phyloP scores from a whole-genome alignment of 2,797 vertebrate species.

The Darevskia nairensis region DNA sequence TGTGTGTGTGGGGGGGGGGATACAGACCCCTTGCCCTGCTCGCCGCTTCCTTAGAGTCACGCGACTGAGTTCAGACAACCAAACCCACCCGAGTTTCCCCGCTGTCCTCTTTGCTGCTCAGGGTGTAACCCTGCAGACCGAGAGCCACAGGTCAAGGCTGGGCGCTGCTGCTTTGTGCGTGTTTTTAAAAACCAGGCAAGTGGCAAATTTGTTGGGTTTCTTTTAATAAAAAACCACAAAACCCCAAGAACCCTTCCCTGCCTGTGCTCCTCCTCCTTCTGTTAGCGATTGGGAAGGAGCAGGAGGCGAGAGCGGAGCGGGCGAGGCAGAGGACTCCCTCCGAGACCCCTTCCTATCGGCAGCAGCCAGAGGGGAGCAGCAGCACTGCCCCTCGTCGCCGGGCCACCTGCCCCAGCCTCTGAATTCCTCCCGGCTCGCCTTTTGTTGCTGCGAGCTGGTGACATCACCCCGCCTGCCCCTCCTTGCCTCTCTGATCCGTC shows the following conservation, averaged over 20 bases:
- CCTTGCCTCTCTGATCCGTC: conserved; percentile 75
- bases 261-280: neutral
- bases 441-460: conserved; percentile 91
- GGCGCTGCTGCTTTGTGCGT: no score
- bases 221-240: no score
- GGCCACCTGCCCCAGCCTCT: conserved; percentile 49
- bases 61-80: no score
- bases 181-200: no score
- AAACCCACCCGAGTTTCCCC: no score
- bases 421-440: conserved; percentile 81
- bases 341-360: neutral
- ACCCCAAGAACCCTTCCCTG: neutral
- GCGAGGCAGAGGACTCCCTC: neutral
- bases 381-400: neutral
- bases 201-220: no score
- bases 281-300: neutral
- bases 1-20: no score
- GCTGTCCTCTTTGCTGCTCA: no score
- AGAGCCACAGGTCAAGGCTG: no score
- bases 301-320: neutral
- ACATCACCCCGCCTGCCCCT: conserved; percentile 88
- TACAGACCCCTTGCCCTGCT: neutral
- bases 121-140: no score
- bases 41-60: neutral
- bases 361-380: no score